Evolutionary conservation across 2,888 invertebrate species (phyloP).

Genomic region (Acanthosoma haemorrhoidale): DNA sequence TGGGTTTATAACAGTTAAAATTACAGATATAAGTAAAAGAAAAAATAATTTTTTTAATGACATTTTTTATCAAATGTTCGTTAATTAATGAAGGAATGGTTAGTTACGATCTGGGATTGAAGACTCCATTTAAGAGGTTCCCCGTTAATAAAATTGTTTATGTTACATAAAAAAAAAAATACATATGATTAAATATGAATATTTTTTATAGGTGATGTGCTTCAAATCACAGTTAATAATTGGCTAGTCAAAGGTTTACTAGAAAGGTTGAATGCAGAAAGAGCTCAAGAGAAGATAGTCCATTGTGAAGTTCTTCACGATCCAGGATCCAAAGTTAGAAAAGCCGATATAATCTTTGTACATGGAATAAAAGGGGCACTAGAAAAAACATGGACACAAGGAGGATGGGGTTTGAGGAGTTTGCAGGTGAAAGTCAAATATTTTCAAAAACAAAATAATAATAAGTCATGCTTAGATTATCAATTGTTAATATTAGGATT

Average conservation of each 20-base stretch:
- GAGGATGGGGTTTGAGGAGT: slow-evolving; percentile 33
- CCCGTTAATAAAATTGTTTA: too few species aligned
- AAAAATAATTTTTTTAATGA: too few species aligned
- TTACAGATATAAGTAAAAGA: too few species aligned
- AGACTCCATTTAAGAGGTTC: too few species aligned
- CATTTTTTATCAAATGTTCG: too few species aligned
- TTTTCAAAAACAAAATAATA: neutral
- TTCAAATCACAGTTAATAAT: slow-evolving; percentile 24
- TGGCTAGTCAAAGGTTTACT: slow-evolving; percentile 14
- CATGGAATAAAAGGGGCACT: slow-evolving; percentile 76
- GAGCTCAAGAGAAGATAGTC: slow-evolving; percentile 41
- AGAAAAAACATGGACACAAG: slow-evolving; percentile 45
- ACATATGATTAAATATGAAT: too few species aligned
- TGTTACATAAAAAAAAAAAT: too few species aligned
- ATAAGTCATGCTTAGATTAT: too few species aligned
- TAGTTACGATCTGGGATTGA: too few species aligned
- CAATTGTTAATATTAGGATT: too few species aligned
- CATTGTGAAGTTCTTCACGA: slow-evolving; percentile 44
- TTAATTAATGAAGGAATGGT: too few species aligned
- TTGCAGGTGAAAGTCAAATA: slow-evolving; percentile 22
- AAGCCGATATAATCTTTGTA: slow-evolving; percentile 71
- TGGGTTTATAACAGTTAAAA: too few species aligned
- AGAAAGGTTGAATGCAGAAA: slow-evolving; percentile 10
- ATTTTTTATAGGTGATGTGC: slow-evolving; percentile 21
- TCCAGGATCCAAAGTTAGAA: slow-evolving; percentile 41